Base-by-base conservation (phyloP, 2,113 vertebrate genomes). In the Ifrita kowaldi region DNA sequence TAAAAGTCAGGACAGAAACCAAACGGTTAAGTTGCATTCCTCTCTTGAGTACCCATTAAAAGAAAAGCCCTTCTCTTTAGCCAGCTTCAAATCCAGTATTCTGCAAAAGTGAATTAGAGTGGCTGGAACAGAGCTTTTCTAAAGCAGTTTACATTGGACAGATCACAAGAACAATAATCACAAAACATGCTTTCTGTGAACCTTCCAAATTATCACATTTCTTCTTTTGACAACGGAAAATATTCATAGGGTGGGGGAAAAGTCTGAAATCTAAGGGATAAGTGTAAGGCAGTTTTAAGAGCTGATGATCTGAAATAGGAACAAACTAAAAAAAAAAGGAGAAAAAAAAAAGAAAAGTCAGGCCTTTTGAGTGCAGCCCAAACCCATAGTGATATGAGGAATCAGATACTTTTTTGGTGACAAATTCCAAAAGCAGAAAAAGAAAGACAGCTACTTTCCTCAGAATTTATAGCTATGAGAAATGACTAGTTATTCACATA, bases 141-240 rank as follows among this genome's bases (percentile, higher is more conserved):
- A 91, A 96, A 95, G 84, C 87, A 89, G 76, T 98, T 98, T 97
- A 93, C 84, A 68, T 87, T 97, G 96, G 95, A 94, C 37, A 79
- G 60, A 85, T 89, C 89, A 89, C 92, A 97, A 96, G 82, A 97
- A 97, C 65, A 96, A 97, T 95, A 95, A 96, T 90, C 94, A 89
- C 80, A 96, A 79, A 95, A 80, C 90, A 87, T 95, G 74, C 65
- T 96, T 95, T 93, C 93, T 96, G 62, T 86, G 96, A 97, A 87
- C 69, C 47, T 94, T 97, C 89, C 82, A 93, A 96, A 96, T 96
- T 89, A 96, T 95, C 95, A 91, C 86, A 84, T 94, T 97, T 95
- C 86, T 92, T 95, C 52, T 90, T 96, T 20, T 84, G 65, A 96
- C 75, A 95, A 87, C 37, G 88, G n/a, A 89, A 96, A 97, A 68